Evolutionary conservation across 2,797 vertebrate genomes (phyloP), one percentile per base, ranked within the genome.

Genomic region (Ispidina lecontei): DNA sequence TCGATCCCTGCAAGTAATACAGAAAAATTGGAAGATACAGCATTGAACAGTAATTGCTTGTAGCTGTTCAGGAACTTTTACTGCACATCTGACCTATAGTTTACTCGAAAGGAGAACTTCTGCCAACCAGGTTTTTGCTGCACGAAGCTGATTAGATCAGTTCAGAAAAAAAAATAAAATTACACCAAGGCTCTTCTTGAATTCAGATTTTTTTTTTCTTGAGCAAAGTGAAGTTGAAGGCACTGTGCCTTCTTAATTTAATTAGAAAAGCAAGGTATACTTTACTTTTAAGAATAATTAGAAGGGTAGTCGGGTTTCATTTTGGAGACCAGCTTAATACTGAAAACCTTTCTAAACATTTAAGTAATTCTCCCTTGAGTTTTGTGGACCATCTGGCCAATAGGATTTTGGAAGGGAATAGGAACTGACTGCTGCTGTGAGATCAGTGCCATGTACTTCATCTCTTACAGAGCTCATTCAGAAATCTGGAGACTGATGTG

Each of bases 371-470:
- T 87, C 94, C 81, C 93, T 72, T 33, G 86, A 86, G 87, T 79
- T 90, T 84, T 90, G 51, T 76, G 51, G 31, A 80, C 91, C 84
- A 93, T 92, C 88, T 94, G 91, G 91, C 88, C 94, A 91, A 14
- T 76, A 89, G 88, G 60, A 69, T 93, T 95, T 87, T 95, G 90
- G 93, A 92, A 82, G 84, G 69, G 76, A 88, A 63, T 26, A 7
- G 28, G 43, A 90, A 58, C 25, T 82, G 82, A 73, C 85, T 92
- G 71, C 72, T 86, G 92, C 88, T 89, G 77, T 2, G 60, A 74
- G 81, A 91, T 58, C 71, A 39, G 90, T 84, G 91, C 86, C 77
- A 71, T 92, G 69, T 49, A 89, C 72, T 74, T 91, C 51, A 29
- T 88, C 65, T 93, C 74, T 74, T 65, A 60, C 55, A 93, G 83